Evolutionary conservation across 1,140 invertebrate genomes (phyloP).

Genomic region (Teleogryllus occipitalis): DNA sequence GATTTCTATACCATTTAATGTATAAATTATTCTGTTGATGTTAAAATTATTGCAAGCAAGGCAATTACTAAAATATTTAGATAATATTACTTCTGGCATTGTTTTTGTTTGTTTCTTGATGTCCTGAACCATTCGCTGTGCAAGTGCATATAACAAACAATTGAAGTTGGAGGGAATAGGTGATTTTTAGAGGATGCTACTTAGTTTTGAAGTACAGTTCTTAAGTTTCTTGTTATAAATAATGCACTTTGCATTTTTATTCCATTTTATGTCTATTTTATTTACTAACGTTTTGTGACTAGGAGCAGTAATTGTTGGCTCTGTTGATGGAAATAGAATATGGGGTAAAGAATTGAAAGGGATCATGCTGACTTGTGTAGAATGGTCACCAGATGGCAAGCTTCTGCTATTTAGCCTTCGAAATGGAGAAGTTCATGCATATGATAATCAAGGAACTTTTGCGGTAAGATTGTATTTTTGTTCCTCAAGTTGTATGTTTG

Average conservation of each 20-base stretch:
- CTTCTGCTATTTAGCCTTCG: constrained; percentile 82
- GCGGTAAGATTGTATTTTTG: constrained; percentile 16
- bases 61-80: no score
- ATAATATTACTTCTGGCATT: no score
- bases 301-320: constrained; percentile 83
- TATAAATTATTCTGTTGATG: no score
- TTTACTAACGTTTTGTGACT: constrained; percentile 19
- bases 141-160: no score
- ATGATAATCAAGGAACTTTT: constrained; percentile 81
- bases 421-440: constrained; percentile 88
- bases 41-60: no score
- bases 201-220: no score
- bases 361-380: constrained; percentile 60
- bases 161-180: no score
- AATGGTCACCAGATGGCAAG: constrained; percentile 94
- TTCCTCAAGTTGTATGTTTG: constrained; percentile 2
- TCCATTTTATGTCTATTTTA: not conserved
- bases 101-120: no score
- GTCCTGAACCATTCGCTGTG: no score
- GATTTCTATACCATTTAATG: no score
- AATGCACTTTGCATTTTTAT: constrained; percentile 1
- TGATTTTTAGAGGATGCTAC: no score
- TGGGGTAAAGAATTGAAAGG: constrained; percentile 96
- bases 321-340: constrained; percentile 94
- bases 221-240: no score